A percentile compares a stretch with the other conserved stretches of the same genome.
Conservation (phyloP, 2,113 vertebrate species). For the Azemiops feae region DNA sequence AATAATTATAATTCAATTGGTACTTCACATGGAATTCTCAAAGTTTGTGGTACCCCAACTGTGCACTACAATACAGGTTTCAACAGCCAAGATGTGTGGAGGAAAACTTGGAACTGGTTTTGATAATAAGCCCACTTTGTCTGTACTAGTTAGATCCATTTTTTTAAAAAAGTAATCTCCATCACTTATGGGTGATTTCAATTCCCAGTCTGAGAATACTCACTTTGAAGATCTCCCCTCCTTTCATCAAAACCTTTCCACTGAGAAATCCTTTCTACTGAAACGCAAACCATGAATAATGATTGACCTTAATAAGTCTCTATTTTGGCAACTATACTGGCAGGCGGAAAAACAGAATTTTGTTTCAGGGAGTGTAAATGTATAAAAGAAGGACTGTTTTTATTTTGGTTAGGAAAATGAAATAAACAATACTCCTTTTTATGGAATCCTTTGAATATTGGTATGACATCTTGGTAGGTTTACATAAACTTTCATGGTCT, state of each 20-base stretch:
- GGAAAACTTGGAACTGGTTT: not conserved
- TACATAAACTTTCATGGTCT: slow-evolving; percentile 55
- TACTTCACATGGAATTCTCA: not conserved
- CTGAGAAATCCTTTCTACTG: slow-evolving; percentile 33
- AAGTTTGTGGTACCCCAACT: not conserved
- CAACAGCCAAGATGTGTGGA: not conserved
- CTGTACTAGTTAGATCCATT: not conserved
- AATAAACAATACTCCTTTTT: slow-evolving; percentile 50
- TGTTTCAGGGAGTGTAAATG: slow-evolving; percentile 21
- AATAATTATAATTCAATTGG: not conserved
- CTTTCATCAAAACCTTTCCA: not conserved
- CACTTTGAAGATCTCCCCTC: not conserved
- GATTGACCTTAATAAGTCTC: not conserved
- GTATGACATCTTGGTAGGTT: slow-evolving; percentile 58
- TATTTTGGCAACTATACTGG: slow-evolving; percentile 18
- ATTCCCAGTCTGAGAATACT: not conserved
- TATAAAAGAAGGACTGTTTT: slow-evolving; percentile 40
- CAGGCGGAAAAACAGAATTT: slow-evolving; percentile 38
- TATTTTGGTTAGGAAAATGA: slow-evolving; percentile 39
- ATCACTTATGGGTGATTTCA: not conserved
- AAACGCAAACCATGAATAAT: slow-evolving; percentile 33
- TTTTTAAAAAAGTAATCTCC: not conserved
- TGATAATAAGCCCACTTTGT: not conserved
- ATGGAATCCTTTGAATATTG: slow-evolving; percentile 35
- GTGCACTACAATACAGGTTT: not conserved